A percentile compares a stretch with the other conserved stretches of the same genome.
Conservation (phyloP, 2,888 invertebrate genomes). For the Thymelicus sylvestris region DNA sequence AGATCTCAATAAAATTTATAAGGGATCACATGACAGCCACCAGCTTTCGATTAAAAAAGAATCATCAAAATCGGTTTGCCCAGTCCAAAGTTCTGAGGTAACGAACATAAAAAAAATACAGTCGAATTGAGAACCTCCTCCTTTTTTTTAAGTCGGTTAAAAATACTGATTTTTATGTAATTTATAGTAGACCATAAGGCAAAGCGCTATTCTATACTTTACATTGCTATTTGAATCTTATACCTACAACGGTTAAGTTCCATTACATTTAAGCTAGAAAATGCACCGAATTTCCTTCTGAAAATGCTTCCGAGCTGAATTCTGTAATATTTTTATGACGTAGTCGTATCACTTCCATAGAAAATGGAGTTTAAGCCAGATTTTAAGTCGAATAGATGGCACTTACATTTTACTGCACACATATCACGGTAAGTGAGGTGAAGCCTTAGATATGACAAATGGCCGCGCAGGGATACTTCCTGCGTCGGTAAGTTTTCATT, state of each 20-base stretch:
- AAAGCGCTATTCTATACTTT: no score
- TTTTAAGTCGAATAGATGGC: constrained; percentile 31
- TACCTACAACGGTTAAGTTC: background rate
- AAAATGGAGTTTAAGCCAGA: constrained; percentile 20
- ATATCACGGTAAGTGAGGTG: constrained; percentile 20
- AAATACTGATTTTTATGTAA: no score
- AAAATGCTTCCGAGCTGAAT: constrained; percentile 19
- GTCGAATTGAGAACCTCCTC: no score
- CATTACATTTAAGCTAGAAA: constrained; percentile 8
- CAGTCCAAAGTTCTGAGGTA: no score
- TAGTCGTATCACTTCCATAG: constrained; percentile 4
- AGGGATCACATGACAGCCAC: no score
- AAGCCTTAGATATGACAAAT: constrained; percentile 30
- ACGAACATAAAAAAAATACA: no score
- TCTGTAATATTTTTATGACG: constrained; percentile 21
- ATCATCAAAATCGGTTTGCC: no score
- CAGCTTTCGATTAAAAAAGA: no score
- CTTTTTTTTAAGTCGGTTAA: no score
- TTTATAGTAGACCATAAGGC: no score
- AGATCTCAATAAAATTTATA: no score
- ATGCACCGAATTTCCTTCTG: constrained; percentile 16
- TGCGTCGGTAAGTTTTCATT: constrained; percentile 19
- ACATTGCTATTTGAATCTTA: no score
- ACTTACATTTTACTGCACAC: constrained; percentile 25
- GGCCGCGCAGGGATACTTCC: constrained; percentile 1